Base-by-base conservation (phyloP, 2,888 invertebrate genomes). In the Pimpla rufipes region DNA sequence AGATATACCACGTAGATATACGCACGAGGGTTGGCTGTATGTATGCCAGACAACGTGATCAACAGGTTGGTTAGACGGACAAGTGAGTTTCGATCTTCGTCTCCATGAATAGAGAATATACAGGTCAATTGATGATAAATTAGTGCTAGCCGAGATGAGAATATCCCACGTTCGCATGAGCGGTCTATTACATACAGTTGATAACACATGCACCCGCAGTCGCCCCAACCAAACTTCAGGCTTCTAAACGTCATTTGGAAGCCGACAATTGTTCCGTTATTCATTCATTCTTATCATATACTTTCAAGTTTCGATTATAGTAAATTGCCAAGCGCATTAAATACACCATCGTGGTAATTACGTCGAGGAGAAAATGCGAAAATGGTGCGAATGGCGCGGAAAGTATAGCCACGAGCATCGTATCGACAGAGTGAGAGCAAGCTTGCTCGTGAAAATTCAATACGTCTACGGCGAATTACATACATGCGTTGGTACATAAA, bases 1-100 rank as follows among this genome's bases (percentile, higher is more conserved):
- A 59, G n/a, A 59, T 59, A 59, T 29, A 59, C 35, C 2, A n/a
- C n/a, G 35, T 11, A 13, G 11, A 59, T 59, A 35, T 35, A 59
- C 6, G 29, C 8, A 0, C 11, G n/a, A 6, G 18, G 29, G 35
- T 11, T 23, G 57, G 57, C 13, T 3, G 29, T n/a, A n/a, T n/a
- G n/a, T n/a, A n/a, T 35, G 29, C n/a, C 35, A 59, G 57, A 59
- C 29, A 29, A 59, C 35, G 6, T 16, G 40, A 64, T 52, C 79
- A 66, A 79, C 73, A 57, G 62, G 79, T 79, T 64, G 55, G 29
- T 52, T 52, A 42, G 52, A 71, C 64, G 57, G 76, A 76, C 76
- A 55, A 76, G 57, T 67, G 35, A 66, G 13, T 40, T 66, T 73
- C 59, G 59, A 74, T 59, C 67, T 74, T 74, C 35, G 13, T 23